Percentiles rank a stretch among this genome's conserved stretches.
phyloP scores from a whole-genome alignment of 2,888 invertebrate species.

The Autographa gamma region DNA sequence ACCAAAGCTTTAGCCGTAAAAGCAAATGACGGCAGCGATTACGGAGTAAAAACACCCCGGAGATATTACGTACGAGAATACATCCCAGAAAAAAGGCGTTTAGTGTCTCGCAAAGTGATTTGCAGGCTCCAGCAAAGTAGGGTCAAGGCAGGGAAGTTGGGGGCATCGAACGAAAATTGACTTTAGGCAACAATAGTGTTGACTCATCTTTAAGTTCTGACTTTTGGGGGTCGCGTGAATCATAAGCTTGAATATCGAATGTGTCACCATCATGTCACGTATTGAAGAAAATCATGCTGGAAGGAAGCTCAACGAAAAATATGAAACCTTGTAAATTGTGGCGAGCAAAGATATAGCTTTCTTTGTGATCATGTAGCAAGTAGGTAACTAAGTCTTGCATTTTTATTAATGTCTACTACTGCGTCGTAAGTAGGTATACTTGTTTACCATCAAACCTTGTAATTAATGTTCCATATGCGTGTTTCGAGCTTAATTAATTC shows the following conservation, averaged over 20 bases:
- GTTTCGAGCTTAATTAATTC: slow-evolving; percentile 33
- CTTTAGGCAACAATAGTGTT: slow-evolving; percentile 22
- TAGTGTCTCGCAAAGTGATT: slow-evolving; percentile 31
- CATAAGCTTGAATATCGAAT: slow-evolving; percentile 6
- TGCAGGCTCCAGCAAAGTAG: not conserved
- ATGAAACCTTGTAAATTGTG: too few relatives aligned
- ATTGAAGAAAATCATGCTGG: not conserved
- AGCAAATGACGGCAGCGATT: slow-evolving; percentile 25
- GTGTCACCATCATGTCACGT: not conserved
- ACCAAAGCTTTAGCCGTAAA: too few relatives aligned
- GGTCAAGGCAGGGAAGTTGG: slow-evolving; percentile 27
- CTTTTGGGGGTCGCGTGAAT: slow-evolving; percentile 12
- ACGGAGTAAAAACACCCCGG: slow-evolving; percentile 14
- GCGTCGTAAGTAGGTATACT: too few relatives aligned
- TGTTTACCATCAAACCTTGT: slow-evolving; percentile 17
- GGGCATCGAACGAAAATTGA: slow-evolving; percentile 28
- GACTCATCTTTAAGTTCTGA: slow-evolving; percentile 11
- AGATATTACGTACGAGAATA: slow-evolving; percentile 30
- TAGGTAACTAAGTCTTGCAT: not conserved
- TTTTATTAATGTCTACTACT: slow-evolving; percentile 27
- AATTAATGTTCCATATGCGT: slow-evolving; percentile 36
- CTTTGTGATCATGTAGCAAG: too few relatives aligned
- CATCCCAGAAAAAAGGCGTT: slow-evolving; percentile 14
- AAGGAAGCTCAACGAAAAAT: too few relatives aligned
- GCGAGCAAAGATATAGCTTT: not conserved